Conservation (phyloP, 2,113 vertebrate species). For the Xenopus borealis region DNA sequence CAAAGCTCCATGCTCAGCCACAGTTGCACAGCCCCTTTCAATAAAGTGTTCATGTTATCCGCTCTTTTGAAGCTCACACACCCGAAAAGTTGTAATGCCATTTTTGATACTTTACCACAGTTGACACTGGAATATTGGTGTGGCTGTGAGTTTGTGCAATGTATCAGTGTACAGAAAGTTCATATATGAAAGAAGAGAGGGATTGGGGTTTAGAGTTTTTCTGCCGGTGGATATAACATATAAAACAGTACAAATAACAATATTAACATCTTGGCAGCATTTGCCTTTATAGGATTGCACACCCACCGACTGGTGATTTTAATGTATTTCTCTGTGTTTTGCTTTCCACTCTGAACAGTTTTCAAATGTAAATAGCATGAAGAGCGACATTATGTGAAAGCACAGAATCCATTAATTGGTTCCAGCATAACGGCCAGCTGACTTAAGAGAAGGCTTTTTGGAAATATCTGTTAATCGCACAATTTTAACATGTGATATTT, state of each 20-base stretch:
- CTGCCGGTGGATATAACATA: background rate
- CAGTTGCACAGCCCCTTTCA: constrained; percentile 21
- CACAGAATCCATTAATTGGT: constrained; percentile 4
- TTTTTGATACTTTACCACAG: constrained; percentile 13
- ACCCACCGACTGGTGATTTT: background rate
- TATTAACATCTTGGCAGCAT: constrained; percentile 23
- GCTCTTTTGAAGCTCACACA: constrained; percentile 32
- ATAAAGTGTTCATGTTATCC: constrained; percentile 32
- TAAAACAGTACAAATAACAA: constrained; percentile 16
- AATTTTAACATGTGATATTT: too few relatives aligned
- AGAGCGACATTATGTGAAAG: background rate
- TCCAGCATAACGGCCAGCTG: background rate
- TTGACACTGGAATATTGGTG: background rate
- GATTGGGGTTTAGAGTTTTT: background rate
- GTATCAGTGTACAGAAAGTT: background rate
- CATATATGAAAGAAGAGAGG: background rate
- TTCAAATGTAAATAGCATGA: background rate
- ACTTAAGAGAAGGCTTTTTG: too few relatives aligned
- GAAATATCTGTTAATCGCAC: too few relatives aligned
- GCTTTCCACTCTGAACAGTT: too few relatives aligned
- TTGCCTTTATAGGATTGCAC: background rate
- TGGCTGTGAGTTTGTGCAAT: background rate
- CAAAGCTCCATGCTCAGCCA: constrained; percentile 32
- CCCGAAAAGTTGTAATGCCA: constrained; percentile 23
- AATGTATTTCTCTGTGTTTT: too few relatives aligned